These are phyloP conservation scores for Hemicentrotus pulcherrimus DNA, from an alignment of 35 echinoderm and acorn worm genomes.

Conservation along the genomic window DNA sequence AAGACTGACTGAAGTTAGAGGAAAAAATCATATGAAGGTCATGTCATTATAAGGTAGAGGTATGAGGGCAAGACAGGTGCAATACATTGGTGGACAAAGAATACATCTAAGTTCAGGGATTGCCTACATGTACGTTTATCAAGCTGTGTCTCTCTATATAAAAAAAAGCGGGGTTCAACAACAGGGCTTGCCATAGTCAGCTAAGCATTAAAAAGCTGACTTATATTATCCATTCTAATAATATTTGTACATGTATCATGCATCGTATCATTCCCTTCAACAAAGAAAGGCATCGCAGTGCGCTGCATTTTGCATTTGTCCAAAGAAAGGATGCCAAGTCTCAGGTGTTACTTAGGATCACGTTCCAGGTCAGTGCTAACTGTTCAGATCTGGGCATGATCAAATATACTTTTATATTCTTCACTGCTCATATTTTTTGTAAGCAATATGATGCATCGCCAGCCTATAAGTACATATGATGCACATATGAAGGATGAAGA, in stretches of 20 bases:
- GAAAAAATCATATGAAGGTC: neutral
- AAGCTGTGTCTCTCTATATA: too few species aligned
- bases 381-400: too few species aligned
- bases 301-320: neutral
- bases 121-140: too few species aligned
- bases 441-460: too few species aligned
- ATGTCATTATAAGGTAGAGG: neutral
- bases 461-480: too few species aligned
- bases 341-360: neutral
- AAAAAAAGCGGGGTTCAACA: neutral
- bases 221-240: neutral
- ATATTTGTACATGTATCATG: neutral
- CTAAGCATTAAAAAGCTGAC: neutral
- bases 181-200: neutral
- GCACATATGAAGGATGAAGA: too few species aligned
- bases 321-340: neutral
- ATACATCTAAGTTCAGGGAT: too few species aligned
- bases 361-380: neutral
- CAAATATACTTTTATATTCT: too few species aligned
- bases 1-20: neutral
- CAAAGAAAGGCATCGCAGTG: neutral
- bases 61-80: neutral
- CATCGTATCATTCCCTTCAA: neutral
- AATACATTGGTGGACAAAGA: neutral
- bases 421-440: too few species aligned